Percentiles rank a stretch among this genome's conserved stretches.
phyloP scores from a whole-genome alignment of 2,797 vertebrate genomes.

The Rhincodon typus region DNA sequence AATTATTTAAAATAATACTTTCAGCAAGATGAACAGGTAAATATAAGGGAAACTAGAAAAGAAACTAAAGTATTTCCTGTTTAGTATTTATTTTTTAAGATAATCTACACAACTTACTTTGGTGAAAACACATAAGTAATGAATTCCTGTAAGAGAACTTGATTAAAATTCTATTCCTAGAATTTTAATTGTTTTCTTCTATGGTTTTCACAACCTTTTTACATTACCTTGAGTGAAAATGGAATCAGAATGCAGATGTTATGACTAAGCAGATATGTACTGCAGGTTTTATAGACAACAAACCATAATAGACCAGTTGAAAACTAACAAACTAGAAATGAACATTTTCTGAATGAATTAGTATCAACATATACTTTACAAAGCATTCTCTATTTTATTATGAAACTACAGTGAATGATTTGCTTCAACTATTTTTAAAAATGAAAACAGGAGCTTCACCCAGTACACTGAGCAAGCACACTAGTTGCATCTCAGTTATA shows the following conservation, averaged over 20 bases:
- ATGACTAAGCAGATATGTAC: too few species aligned
- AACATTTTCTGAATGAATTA: background rate
- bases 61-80: conserved; percentile 29
- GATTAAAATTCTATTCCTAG: background rate
- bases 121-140: background rate
- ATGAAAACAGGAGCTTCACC: background rate
- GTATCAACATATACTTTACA: background rate
- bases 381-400: background rate
- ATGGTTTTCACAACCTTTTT: background rate
- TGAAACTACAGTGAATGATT: background rate
- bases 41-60: conserved; percentile 12
- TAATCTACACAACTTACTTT: background rate
- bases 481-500: background rate
- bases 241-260: background rate
- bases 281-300: background rate
- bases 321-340: background rate
- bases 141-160: background rate
- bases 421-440: background rate
- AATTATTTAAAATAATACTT: background rate
- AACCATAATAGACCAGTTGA: background rate
- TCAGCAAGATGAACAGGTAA: conserved; percentile 14
- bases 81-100: background rate
- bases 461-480: background rate
- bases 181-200: background rate
- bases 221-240: background rate